These are phyloP conservation scores for Paradoxurus hermaphroditus DNA, from an alignment of 2,113 vertebrate genomes.

Conservation along the genomic window DNA sequence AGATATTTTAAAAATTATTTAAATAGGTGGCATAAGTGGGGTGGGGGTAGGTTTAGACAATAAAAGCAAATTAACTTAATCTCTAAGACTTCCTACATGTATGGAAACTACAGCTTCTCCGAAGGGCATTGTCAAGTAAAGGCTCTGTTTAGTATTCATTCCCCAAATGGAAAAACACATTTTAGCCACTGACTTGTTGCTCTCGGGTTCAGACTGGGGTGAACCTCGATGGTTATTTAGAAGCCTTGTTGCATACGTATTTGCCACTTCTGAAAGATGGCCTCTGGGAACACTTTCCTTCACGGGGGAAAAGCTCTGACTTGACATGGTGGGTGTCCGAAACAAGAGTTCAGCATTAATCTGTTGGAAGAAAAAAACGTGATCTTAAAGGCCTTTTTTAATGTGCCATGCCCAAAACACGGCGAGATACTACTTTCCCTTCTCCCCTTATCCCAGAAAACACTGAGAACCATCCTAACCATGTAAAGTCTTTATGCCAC, in stretches of 20 bases:
- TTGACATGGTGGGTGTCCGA: slow-evolving; percentile 73
- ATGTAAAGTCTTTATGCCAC: neutral
- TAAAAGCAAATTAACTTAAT: neutral
- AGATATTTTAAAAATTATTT: neutral
- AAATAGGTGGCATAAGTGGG: neutral
- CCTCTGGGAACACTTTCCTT: slow-evolving; percentile 79
- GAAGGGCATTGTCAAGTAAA: neutral
- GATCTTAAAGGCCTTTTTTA: neutral
- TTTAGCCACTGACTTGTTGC: slow-evolving; percentile 77
- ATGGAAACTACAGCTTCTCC: neutral
- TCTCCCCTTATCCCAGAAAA: neutral
- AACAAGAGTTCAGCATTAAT: slow-evolving; percentile 75
- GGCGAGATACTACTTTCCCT: neutral
- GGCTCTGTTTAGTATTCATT: neutral
- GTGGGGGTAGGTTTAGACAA: neutral
- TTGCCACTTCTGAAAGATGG: slow-evolving; percentile 73
- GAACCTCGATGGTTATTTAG: slow-evolving; percentile 74
- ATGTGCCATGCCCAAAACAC: slow-evolving; percentile 34
- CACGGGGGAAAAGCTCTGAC: slow-evolving; percentile 77
- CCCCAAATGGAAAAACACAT: neutral
- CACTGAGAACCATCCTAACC: neutral
- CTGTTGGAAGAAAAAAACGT: slow-evolving; percentile 62
- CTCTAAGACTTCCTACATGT: neutral
- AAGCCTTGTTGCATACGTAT: slow-evolving; percentile 69
- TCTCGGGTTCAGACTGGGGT: slow-evolving; percentile 77